Base-by-base conservation (phyloP, 1,140 invertebrate genomes). In the Sesamia nonagrioides region DNA sequence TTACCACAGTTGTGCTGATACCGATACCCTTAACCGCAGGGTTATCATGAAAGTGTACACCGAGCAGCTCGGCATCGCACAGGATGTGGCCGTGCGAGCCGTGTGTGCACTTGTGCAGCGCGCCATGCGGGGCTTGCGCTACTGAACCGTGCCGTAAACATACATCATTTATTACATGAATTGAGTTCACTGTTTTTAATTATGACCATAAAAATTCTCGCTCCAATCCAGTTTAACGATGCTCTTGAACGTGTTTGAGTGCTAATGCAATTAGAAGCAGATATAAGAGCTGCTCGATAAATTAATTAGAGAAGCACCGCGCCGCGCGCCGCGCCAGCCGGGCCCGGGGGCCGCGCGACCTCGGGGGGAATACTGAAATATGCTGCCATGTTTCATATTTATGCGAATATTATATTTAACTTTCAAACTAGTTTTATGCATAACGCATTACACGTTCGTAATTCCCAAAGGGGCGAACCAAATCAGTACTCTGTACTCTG, bases 401-500 rank as follows among this genome's bases (percentile, higher is more conserved):
- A 69, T 69, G 66, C 40, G 11, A 33, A 69, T 33, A 69, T 68
- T 69, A 69, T 33, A 69, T 33, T 69, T 48, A 33, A 68, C 63
- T 69, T 48, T 69, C 40, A 45, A 69, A 69, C 66, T 69, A 69
- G 66, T 69, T 69, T 69, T 50, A 69, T 69, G 42, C 66, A 68
- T 68, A 48, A 48, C 40, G 63, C 63, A 69, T 69, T 48, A 48
- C 66, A 48, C 66, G 61, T 42, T 40, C 35, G 37, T 66, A 66
- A 66, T 42, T 42, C 61, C 9, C 61, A n/a, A 42, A 63, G 61
- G 61, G 61, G 35, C 37, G 61, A 63, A 18, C 37, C 54, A 58
- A 63, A 63, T 42, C 61, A 37, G 61, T 17, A 6, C n/a, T 7
- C 60, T 7, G 61, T 17, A 6, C n/a, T 7, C 60, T 7, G 35